phyloP scores from a whole-genome alignment of 2,113 vertebrate genomes.

The Atherinomorus stipes region DNA sequence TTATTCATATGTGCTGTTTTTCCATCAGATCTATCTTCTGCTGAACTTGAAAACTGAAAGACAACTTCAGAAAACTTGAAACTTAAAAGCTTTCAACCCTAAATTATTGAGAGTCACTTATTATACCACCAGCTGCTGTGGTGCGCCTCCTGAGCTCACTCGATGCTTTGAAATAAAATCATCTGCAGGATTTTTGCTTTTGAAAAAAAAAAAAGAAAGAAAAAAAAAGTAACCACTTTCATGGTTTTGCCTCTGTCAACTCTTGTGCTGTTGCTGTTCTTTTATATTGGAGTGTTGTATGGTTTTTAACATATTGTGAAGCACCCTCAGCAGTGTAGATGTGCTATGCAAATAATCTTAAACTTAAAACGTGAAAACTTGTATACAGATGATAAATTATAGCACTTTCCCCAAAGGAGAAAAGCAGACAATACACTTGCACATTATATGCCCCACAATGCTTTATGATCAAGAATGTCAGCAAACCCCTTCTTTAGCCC shows the following conservation, averaged over 20 bases:
- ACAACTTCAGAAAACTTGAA: too few species aligned
- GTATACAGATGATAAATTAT: background rate
- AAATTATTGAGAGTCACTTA: slow-evolving; percentile 42
- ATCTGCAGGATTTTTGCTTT: slow-evolving; percentile 31
- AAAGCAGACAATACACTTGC: slow-evolving; percentile 1
- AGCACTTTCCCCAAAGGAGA: slow-evolving; percentile 6
- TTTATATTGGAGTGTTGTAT: too few species aligned
- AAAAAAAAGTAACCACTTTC: slow-evolving; percentile 24
- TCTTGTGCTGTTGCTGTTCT: too few species aligned
- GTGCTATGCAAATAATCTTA: too few species aligned
- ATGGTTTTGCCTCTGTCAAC: too few species aligned
- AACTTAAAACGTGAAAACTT: too few species aligned
- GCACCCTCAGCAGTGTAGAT: too few species aligned
- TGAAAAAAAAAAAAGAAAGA: background rate
- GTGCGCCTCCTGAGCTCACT: slow-evolving; percentile 42
- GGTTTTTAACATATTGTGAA: too few species aligned
- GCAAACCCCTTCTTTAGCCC: background rate
- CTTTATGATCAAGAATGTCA: background rate
- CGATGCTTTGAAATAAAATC: slow-evolving; percentile 41
- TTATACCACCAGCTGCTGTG: slow-evolving; percentile 31
- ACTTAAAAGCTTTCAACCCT: slow-evolving; percentile 34
- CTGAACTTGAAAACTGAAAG: slow-evolving; percentile 44
- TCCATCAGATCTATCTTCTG: background rate
- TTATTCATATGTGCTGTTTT: slow-evolving; percentile 12
- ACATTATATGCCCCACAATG: background rate